A percentile compares a stretch with the other conserved stretches of the same genome.
Conservation (phyloP, 2,113 vertebrate genomes). For the Sebastes schlegelii region DNA sequence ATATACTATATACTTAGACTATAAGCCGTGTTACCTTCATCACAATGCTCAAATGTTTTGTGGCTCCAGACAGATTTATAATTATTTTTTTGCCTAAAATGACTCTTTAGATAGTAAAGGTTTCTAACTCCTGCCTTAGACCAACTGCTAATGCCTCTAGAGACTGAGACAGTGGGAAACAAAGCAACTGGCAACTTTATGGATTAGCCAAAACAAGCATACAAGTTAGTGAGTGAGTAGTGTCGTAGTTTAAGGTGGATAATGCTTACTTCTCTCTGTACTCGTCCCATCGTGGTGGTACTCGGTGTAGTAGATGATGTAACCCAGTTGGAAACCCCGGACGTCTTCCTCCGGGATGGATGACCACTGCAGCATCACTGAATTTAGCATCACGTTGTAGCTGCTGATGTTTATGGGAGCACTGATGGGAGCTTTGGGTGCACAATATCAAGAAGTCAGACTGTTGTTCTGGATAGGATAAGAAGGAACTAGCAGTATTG, state of each 20-base stretch:
- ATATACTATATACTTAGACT: no score
- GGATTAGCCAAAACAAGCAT: background rate
- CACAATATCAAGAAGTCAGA: slow-evolving; percentile 9
- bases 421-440: slow-evolving; percentile 80
- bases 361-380: slow-evolving; percentile 83
- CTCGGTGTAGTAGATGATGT: slow-evolving; percentile 79
- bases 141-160: background rate
- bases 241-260: background rate
- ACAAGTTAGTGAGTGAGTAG: background rate
- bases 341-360: slow-evolving; percentile 81
- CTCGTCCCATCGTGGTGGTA: background rate
- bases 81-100: no score
- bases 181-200: background rate
- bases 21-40: no score
- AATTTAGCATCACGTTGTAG: slow-evolving; percentile 73
- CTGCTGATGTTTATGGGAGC: slow-evolving; percentile 82
- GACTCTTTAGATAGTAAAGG: no score
- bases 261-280: slow-evolving; percentile 63
- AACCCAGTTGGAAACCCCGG: slow-evolving; percentile 86
- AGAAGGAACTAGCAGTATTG: background rate
- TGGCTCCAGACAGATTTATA: no score
- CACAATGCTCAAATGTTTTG: no score
- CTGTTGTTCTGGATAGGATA: background rate
- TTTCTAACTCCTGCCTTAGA: background rate
- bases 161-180: background rate